These are phyloP conservation scores for Mycogona germanica DNA, from an alignment of 2,888 invertebrate genomes.

Conservation along the genomic window DNA sequence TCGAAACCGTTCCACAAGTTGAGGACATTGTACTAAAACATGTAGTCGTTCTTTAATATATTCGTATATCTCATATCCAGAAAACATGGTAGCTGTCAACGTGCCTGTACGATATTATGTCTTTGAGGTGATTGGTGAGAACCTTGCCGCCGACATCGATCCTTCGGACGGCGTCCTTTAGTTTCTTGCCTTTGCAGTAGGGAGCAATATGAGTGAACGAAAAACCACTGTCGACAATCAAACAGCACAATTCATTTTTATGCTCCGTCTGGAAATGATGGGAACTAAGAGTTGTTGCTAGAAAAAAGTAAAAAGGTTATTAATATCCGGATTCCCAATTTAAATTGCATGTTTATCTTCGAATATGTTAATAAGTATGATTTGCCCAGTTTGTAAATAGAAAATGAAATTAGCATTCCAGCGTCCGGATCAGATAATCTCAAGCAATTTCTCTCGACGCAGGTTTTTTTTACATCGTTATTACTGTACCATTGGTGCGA, in stretches of 20 bases:
- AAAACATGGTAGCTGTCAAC: neutral
- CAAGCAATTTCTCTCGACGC: no score
- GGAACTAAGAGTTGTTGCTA: conserved; percentile 62
- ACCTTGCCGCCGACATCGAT: conserved; percentile 95
- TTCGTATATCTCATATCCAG: no score
- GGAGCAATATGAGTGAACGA: conserved; percentile 93
- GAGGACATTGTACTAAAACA: no score
- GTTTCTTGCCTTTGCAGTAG: conserved; percentile 63
- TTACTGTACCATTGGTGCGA: conserved; percentile 50
- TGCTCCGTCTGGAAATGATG: conserved; percentile 50
- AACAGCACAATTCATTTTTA: conserved; percentile 45
- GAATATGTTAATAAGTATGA: no score
- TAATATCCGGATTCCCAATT: no score
- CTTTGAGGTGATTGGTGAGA: conserved; percentile 94
- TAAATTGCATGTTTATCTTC: no score
- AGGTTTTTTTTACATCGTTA: no score
- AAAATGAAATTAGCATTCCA: no score
- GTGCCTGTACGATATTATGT: conserved; percentile 82
- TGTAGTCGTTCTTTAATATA: neutral
- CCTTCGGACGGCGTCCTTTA: conserved; percentile 56
- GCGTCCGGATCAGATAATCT: no score
- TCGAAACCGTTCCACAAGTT: neutral
- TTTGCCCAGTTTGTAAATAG: no score
- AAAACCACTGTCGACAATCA: conserved; percentile 88
- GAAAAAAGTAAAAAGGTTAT: neutral